Percentiles rank a stretch among this genome's conserved stretches.
Evolutionary conservation across 2,797 vertebrate species (phyloP).

Genomic region (Danio albolineatus): DNA sequence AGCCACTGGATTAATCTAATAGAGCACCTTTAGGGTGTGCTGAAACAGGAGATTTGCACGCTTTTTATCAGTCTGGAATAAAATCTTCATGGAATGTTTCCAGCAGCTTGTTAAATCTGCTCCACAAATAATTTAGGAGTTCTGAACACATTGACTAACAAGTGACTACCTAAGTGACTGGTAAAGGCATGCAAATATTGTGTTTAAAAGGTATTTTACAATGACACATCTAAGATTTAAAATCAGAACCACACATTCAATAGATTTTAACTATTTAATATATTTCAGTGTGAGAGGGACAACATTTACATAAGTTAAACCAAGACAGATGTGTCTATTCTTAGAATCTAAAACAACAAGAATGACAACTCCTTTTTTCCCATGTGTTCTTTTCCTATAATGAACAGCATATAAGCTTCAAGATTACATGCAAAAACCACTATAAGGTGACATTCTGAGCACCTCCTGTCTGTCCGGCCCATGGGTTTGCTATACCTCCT

Average conservation of each 20-base stretch:
- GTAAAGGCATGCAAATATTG: not conserved
- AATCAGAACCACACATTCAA: not conserved
- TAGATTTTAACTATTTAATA: not conserved
- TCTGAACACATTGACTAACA: too few species aligned
- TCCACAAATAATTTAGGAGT: too few species aligned
- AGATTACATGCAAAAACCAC: slow-evolving; percentile 58
- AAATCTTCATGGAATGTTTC: too few species aligned
- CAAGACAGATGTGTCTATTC: too few species aligned
- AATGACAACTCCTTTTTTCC: not conserved
- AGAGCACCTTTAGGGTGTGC: too few species aligned
- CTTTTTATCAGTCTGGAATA: too few species aligned
- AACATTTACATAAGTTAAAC: too few species aligned
- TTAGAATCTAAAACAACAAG: slow-evolving; percentile 13
- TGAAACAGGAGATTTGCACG: too few species aligned
- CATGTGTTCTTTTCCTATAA: slow-evolving; percentile 63
- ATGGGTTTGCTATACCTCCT: slow-evolving; percentile 34
- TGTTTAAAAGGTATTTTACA: not conserved
- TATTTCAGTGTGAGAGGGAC: not conserved
- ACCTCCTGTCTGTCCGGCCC: slow-evolving; percentile 53
- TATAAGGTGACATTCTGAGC: slow-evolving; percentile 52
- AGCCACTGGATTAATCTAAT: too few species aligned
- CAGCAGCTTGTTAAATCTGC: too few species aligned
- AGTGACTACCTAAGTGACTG: too few species aligned
- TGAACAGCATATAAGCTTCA: not conserved
- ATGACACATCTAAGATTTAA: not conserved